These are phyloP conservation scores for Phrynocephalus forsythii DNA, from an alignment of 2,797 vertebrate genomes.

Conservation along the genomic window DNA sequence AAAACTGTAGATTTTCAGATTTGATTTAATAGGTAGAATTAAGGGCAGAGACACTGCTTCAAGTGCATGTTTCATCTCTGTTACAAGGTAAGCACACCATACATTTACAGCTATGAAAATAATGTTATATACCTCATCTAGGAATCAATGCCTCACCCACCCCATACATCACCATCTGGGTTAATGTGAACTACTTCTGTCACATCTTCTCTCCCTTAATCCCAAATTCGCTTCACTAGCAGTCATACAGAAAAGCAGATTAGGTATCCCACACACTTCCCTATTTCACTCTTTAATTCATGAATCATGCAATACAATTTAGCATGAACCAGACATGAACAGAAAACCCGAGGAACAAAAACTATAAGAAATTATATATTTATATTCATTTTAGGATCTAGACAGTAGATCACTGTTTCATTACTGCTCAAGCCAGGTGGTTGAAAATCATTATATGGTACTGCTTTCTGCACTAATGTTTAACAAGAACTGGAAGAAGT, in stretches of 20 bases:
- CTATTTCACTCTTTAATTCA: background rate
- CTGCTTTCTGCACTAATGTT: background rate
- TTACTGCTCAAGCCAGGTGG: background rate
- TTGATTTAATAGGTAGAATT: too few relatives aligned
- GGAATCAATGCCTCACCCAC: background rate
- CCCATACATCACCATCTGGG: background rate
- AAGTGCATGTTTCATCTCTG: background rate
- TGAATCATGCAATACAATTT: background rate
- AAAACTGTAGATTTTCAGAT: too few relatives aligned
- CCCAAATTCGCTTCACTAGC: background rate
- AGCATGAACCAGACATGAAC: background rate
- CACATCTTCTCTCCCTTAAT: background rate
- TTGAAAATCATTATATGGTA: background rate
- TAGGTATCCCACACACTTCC: too few relatives aligned
- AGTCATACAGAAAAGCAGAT: background rate
- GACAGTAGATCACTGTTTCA: background rate
- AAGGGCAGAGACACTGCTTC: too few relatives aligned
- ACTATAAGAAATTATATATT: constrained; percentile 4
- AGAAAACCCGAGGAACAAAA: background rate
- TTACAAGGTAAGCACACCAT: background rate
- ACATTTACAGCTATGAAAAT: background rate
- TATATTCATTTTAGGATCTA: background rate
- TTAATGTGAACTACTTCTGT: background rate
- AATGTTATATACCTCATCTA: background rate
- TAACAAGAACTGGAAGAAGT: constrained; percentile 3